These are phyloP conservation scores for Cataglyphis albicans DNA, from an alignment of 2,888 invertebrate species.

Conservation along the genomic window DNA sequence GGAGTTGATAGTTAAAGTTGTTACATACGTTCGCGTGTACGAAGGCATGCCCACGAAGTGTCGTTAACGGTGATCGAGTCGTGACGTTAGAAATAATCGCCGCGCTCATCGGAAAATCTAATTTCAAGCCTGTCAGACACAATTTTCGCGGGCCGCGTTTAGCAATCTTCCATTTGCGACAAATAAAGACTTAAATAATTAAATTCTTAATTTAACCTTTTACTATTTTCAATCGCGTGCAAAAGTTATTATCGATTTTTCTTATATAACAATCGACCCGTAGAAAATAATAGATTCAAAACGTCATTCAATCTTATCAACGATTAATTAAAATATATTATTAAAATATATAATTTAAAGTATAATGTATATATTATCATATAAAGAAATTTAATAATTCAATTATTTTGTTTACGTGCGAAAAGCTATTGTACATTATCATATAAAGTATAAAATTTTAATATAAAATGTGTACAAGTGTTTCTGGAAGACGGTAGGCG, in stretches of 20 bases:
- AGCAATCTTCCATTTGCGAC: conserved; percentile 23
- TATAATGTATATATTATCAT: neutral
- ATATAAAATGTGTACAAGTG: neutral
- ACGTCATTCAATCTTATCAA: neutral
- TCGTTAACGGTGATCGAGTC: conserved; percentile 26
- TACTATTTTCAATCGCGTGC: neutral
- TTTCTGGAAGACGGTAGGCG: conserved; percentile 34
- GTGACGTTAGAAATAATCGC: conserved; percentile 42
- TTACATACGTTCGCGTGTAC: neutral
- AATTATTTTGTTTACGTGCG: neutral
- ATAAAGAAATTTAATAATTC: neutral
- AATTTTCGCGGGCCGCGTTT: neutral
- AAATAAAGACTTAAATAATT: conserved; percentile 32
- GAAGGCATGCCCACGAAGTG: neutral
- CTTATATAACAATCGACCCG: neutral
- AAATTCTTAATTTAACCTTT: neutral
- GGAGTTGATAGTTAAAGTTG: conserved; percentile 26
- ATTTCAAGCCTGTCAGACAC: conserved; percentile 42
- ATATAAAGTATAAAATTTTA: neutral
- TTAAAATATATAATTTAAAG: no score
- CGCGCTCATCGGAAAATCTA: conserved; percentile 42
- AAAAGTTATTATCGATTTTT: neutral
- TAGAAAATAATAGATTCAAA: neutral
- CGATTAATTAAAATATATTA: neutral
- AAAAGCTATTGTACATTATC: neutral